Base-by-base conservation (phyloP, 2,888 invertebrate genomes). In the Gortyna flavago region DNA sequence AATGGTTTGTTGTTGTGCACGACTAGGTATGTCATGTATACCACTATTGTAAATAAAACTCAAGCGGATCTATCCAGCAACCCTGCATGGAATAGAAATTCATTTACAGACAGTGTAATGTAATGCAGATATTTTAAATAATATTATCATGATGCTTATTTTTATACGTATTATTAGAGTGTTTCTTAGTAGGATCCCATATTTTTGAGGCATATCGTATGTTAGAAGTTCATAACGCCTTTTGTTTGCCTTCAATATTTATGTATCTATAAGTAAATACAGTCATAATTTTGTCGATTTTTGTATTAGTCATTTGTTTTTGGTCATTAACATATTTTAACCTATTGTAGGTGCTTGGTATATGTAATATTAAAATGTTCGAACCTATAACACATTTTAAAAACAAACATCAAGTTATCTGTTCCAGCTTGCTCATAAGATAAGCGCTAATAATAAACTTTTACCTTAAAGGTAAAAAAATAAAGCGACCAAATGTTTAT, bases 81-180 rank as follows among this genome's bases (percentile, higher is more conserved):
- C 9, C 32, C 29, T 54, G 41, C 41, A 18, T 41, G 72, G 72
- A 59, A 71, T 71, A 64, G 9, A 72, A 70, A 32, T 75, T 76
- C 64, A 71, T 73, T 69, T 64, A 79, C 86, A 80, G 86, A 85
- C 86, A 87, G 86, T 87, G 83, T 87, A 87, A 87, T 84, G 87
- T 87, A 87, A 77, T 72, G 87, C 87, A 83, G 29, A 74, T 81
- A 71, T 66, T 70, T 62, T 21, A n/a, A 67, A 64, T 69, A 75
- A 35, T 29, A 64, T 59, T 66, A 64, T 41, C 41, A 59, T 59
- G 25, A 80, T n/a, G 18, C 54, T 70, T 68, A 80, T 62, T 75
- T 80, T 70, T 70, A 29, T 81, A 67, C 38, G n/a, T 70, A 66
- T 75, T 66, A 32, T 62, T 67, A 57, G 29, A 74, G 70, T 64